phyloP scores from a whole-genome alignment of 2,888 invertebrate genomes.

The Hyppa rectilinea region DNA sequence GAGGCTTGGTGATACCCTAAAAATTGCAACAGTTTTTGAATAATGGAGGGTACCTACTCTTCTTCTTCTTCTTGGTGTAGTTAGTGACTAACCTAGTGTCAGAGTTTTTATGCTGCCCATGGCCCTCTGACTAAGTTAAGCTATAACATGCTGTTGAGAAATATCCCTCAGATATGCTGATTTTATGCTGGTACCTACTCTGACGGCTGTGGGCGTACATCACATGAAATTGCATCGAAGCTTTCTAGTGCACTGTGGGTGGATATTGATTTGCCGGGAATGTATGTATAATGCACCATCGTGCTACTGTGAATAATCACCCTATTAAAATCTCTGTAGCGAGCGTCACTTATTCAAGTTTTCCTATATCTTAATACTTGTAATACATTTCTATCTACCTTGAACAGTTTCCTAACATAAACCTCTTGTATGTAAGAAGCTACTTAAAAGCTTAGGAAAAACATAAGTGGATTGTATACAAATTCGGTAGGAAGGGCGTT shows the following conservation, averaged over 20 bases:
- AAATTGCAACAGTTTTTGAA: slow-evolving; percentile 47
- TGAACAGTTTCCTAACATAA: slow-evolving; percentile 36
- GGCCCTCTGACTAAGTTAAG: no score
- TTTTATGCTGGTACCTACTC: no score
- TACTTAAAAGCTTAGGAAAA: slow-evolving; percentile 33
- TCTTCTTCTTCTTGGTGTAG: no score
- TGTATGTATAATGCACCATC: background rate
- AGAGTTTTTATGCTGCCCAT: no score
- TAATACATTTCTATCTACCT: slow-evolving; percentile 33
- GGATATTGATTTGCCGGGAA: background rate
- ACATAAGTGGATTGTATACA: slow-evolving; percentile 50
- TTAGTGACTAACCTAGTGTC: no score
- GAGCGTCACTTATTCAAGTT: slow-evolving; percentile 12
- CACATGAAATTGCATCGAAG: slow-evolving; percentile 35
- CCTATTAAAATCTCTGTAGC: background rate
- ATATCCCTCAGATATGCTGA: no score
- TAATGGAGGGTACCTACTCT: no score
- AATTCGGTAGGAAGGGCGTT: slow-evolving; percentile 31
- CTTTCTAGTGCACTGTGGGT: slow-evolving; percentile 2
- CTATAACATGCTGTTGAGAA: no score
- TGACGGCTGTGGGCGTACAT: slow-evolving; percentile 23
- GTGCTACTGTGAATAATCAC: background rate
- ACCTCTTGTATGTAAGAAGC: slow-evolving; percentile 39
- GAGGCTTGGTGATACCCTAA: no score
- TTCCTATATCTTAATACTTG: slow-evolving; percentile 20